A percentile compares a stretch with the other conserved stretches of the same genome.
Conservation (phyloP, 2,888 invertebrate genomes). For the Noctua janthe region DNA sequence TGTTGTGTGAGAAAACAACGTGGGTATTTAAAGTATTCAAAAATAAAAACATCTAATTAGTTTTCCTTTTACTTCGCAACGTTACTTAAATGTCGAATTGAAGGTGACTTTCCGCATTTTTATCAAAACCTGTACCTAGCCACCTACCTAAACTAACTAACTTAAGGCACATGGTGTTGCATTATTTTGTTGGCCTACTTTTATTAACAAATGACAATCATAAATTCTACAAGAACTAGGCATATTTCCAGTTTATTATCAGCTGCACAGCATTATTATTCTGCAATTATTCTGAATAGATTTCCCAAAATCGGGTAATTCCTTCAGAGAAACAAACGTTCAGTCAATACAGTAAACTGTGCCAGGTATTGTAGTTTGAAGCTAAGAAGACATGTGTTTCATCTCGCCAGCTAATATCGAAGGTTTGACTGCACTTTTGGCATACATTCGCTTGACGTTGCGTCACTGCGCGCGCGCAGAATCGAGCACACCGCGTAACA, state of each 20-base stretch:
- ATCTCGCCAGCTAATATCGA: conserved; percentile 65
- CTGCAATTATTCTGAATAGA: background rate
- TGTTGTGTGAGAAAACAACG: conserved; percentile 78
- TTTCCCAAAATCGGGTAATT: background rate
- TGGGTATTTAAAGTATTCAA: conserved; percentile 71
- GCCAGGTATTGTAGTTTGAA: conserved; percentile 48
- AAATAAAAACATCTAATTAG: conserved; percentile 65
- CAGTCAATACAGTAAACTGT: conserved; percentile 12
- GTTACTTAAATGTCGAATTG: conserved; percentile 33
- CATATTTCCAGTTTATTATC: background rate
- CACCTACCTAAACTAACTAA: conserved; percentile 8
- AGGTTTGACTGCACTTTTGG: conserved; percentile 88
- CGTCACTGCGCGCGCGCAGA: conserved; percentile 81
- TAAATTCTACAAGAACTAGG: background rate
- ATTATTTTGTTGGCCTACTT: conserved; percentile 26
- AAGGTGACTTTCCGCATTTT: conserved; percentile 43
- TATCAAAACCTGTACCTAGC: conserved; percentile 43
- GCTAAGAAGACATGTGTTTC: conserved; percentile 45
- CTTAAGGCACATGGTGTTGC: conserved; percentile 20
- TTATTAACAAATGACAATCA: background rate
- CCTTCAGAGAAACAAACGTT: conserved; percentile 9
- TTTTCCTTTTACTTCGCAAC: conserved; percentile 66
- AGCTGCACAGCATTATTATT: background rate
- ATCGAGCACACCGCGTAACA: conserved; percentile 88
- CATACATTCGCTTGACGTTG: conserved; percentile 87